These are phyloP conservation scores for Diarsia rubi DNA, from an alignment of 2,888 invertebrate species.

Conservation along the genomic window DNA sequence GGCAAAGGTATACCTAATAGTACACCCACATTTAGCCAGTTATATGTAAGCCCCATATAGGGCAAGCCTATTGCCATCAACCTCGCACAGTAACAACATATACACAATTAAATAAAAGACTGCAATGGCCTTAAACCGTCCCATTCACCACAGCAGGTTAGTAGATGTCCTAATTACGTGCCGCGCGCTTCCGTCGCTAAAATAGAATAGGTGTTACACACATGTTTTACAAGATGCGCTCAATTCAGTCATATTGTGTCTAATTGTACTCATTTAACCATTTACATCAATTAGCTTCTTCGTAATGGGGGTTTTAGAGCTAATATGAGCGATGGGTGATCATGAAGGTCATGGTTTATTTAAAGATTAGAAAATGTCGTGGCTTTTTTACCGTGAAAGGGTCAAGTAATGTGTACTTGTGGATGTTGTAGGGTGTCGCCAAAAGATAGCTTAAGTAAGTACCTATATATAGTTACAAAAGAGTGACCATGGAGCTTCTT, in stretches of 20 bases:
- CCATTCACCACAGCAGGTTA: constrained; percentile 57
- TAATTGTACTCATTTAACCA: constrained; percentile 75
- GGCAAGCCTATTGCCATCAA: too few species aligned
- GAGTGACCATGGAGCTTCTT: too few species aligned
- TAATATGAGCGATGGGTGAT: background rate
- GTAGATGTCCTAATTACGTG: constrained; percentile 62
- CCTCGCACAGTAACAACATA: background rate
- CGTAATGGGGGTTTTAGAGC: constrained; percentile 25
- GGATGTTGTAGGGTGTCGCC: too few species aligned
- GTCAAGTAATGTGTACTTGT: background rate
- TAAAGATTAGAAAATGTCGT: constrained; percentile 18
- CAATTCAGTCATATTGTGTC: constrained; percentile 68
- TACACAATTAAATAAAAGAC: constrained; percentile 25
- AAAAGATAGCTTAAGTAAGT: background rate
- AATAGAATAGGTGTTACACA: constrained; percentile 65
- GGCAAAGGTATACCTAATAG: too few species aligned
- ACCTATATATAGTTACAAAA: too few species aligned
- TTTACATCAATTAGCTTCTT: constrained; percentile 69
- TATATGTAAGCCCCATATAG: too few species aligned
- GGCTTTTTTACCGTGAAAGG: background rate
- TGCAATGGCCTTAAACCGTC: constrained; percentile 53
- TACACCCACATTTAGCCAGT: too few species aligned
- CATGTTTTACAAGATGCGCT: constrained; percentile 62
- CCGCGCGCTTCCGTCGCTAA: constrained; percentile 59
- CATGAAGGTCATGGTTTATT: constrained; percentile 18